Evolutionary conservation across 2,888 invertebrate genomes (phyloP), one percentile per base, ranked within the genome.

Genomic region (Agrilus cyanescens): DNA sequence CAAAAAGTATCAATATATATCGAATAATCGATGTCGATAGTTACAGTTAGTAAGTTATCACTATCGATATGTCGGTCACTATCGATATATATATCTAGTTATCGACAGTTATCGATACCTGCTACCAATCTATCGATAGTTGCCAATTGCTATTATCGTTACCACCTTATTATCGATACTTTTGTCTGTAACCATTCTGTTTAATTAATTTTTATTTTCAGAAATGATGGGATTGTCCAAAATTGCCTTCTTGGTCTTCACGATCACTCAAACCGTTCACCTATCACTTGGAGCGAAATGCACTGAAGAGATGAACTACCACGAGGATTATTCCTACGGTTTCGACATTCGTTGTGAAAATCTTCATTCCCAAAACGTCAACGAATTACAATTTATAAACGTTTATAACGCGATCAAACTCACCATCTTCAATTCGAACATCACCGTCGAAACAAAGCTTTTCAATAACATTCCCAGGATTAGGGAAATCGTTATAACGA

Each of bases 371-470:
- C 35, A 41, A 12, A 54, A 56, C 46, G 46, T 53, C 8, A 40
- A 50, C 12, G 53, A 63, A 18, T 50, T 66, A 4, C 47, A 53
- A 37, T 50, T 57, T 34, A 57, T 62, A 30, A 51, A 54, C 38
- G 59, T 61, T 12, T 57, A 52, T 46, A 63, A 63, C 37, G 63
- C 62, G 50, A 54, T 65, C 15, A 56, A 50, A 4, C 46, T 65
- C 14, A 55, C 51, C 1, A 55, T 66, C 18, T 49, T 50, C 35
- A 56, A 62, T 38, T 62, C 62, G 3, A 53, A 53, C 15, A 41
- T 66, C 4, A 50, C 43, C 4, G 49, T 50, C 32, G 49, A 46
- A 5, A 45, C 55, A 12, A 43, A 50, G 8, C 42, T 59, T 13
- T 63, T 62, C 43, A 48, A 50, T 38, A 59, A 60, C 38, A 53